Conservation (phyloP, 2,888 invertebrate species). For the Drosophila rubida region DNA sequence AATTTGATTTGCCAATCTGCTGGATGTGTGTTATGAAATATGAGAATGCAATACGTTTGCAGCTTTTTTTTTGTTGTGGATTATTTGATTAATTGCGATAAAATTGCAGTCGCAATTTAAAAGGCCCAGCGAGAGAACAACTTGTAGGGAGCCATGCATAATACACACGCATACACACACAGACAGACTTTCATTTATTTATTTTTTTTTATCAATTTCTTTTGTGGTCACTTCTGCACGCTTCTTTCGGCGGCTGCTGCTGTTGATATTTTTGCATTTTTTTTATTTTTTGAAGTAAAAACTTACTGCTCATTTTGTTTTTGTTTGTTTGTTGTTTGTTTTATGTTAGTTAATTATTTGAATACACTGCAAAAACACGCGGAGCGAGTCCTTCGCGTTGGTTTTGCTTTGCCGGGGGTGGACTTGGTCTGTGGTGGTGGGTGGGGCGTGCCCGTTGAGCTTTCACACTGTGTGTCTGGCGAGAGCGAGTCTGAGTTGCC, state of each 20-base stretch:
- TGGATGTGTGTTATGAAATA: conserved; percentile 61
- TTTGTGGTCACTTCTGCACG: conserved; percentile 47
- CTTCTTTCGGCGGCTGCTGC: conserved; percentile 23
- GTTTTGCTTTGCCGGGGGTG: conserved; percentile 41
- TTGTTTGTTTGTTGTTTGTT: conserved; percentile 35
- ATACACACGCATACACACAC: conserved; percentile 46
- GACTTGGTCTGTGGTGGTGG: conserved; percentile 49
- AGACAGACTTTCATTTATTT: conserved; percentile 61
- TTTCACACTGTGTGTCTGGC: conserved; percentile 49
- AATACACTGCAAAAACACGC: conserved; percentile 56
- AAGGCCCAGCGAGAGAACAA: conserved; percentile 27
- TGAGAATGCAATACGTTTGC: conserved; percentile 57
- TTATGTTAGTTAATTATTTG: conserved; percentile 36
- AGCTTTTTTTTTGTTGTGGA: conserved; percentile 22
- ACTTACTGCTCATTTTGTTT: conserved; percentile 79
- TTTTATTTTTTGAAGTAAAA: conserved; percentile 37
- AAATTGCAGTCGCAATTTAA: conserved; percentile 31
- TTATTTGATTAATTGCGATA: conserved; percentile 44
- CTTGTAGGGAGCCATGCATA: conserved; percentile 65
- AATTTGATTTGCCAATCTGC: conserved; percentile 32
- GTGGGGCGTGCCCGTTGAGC: conserved; percentile 72
- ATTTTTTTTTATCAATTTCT: conserved; percentile 31
- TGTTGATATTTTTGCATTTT: background rate
- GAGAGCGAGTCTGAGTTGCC: conserved; percentile 51
- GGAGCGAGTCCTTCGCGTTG: conserved; percentile 63